These are phyloP conservation scores for Lethenteron camtschaticum DNA, from an alignment of 2,113 vertebrate genomes.

Conservation along the genomic window DNA sequence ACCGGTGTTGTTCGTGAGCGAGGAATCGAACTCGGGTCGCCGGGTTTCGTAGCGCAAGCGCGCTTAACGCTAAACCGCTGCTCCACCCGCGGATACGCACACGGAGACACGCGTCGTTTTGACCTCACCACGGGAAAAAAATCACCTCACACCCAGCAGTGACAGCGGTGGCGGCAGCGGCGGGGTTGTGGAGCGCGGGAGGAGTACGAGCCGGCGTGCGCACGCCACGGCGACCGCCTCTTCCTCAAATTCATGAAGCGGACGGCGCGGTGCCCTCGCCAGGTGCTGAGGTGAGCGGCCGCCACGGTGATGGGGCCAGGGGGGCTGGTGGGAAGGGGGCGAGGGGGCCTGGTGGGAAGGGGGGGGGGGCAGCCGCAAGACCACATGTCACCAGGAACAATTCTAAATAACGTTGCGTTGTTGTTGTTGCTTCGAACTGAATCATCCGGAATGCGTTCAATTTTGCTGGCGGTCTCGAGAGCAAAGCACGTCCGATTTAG, in stretches of 20 bases:
- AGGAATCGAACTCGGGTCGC: no score
- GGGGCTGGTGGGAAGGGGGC: neutral
- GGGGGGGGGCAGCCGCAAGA: neutral
- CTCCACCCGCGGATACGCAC: no score
- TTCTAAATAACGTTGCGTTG: neutral
- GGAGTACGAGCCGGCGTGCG: constrained; percentile 34
- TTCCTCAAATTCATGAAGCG: constrained; percentile 52
- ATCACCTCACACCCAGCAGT: no score
- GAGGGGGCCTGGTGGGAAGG: neutral
- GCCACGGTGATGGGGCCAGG: neutral
- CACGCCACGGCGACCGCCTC: constrained; percentile 24
- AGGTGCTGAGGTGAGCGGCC: constrained; percentile 36
- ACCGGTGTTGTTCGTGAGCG: no score
- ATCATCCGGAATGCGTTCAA: no score
- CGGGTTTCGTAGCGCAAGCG: no score
- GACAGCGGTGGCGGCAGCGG: constrained; percentile 13
- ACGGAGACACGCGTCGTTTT: no score
- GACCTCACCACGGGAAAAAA: no score
- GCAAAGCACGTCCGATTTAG: no score
- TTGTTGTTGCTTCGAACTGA: no score
- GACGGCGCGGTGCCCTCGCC: constrained; percentile 33
- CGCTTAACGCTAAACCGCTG: no score
- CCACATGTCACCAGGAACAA: neutral
- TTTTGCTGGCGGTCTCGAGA: no score
- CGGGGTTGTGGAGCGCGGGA: constrained; percentile 18